phyloP scores from a whole-genome alignment of 2,888 invertebrate genomes.

The Geotrupes spiniger region DNA sequence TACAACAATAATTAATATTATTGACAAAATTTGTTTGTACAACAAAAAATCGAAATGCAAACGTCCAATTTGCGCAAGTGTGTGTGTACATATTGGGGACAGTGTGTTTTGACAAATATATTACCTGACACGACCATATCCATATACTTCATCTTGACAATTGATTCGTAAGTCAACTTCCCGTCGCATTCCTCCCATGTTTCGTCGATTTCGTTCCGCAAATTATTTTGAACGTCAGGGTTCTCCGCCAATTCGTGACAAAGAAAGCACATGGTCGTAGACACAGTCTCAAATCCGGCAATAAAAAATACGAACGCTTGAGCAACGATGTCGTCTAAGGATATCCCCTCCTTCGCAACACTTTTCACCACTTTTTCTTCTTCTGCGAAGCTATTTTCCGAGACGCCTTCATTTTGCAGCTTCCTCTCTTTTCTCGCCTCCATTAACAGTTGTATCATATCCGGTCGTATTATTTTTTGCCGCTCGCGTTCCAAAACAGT shows the following conservation, averaged over 20 bases:
- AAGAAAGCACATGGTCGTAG: constrained; percentile 44
- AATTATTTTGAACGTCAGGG: constrained; percentile 53
- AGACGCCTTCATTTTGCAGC: neutral
- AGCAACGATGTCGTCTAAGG: constrained; percentile 32
- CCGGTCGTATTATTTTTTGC: constrained; percentile 11
- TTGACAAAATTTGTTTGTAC: too few relatives aligned
- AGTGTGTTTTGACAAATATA: too few relatives aligned
- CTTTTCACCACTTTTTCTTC: constrained; percentile 2
- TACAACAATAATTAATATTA: too few relatives aligned
- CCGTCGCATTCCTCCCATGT: constrained; percentile 43
- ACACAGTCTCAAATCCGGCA: constrained; percentile 53
- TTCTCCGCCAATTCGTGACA: constrained; percentile 47
- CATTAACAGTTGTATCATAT: constrained; percentile 13
- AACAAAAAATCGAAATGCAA: too few relatives aligned
- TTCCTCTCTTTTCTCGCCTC: constrained; percentile 13
- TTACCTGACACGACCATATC: constrained; percentile 13
- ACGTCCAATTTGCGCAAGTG: too few relatives aligned
- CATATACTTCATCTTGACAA: constrained; percentile 48
- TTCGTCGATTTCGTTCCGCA: constrained; percentile 54
- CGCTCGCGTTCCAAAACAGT: constrained; percentile 4
- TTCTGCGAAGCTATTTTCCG: neutral
- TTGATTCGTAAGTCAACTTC: constrained; percentile 51
- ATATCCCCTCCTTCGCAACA: too few relatives aligned
- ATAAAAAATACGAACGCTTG: constrained; percentile 47
- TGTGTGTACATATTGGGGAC: too few relatives aligned